Evolutionary conservation across 2,888 invertebrate species (phyloP).

Genomic region (Crocallis elinguaria): DNA sequence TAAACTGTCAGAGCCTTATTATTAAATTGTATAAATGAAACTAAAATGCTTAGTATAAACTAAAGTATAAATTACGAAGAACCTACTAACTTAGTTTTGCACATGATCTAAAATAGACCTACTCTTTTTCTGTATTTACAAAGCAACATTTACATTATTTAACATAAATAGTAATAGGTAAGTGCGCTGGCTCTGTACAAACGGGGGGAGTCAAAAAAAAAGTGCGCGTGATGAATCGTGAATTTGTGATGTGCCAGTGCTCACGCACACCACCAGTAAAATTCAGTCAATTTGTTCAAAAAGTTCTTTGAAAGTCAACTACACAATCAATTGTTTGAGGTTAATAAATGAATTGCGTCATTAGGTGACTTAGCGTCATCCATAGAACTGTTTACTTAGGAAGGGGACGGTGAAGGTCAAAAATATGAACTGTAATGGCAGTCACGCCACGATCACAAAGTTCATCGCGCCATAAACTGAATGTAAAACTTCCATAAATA

Average conservation of each 20-base stretch:
- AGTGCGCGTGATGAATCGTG: constrained; percentile 28
- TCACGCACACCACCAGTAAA: constrained; percentile 60
- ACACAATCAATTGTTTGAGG: constrained; percentile 71
- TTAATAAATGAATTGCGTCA: constrained; percentile 67
- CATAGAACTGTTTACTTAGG: constrained; percentile 42
- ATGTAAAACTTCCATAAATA: constrained; percentile 31
- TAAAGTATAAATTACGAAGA: too few species aligned
- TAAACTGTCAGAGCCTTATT: too few species aligned
- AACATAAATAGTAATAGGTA: too few species aligned
- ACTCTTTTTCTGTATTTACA: too few species aligned
- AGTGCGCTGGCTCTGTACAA: too few species aligned
- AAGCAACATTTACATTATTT: too few species aligned
- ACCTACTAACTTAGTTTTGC: too few species aligned
- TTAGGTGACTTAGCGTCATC: constrained; percentile 66
- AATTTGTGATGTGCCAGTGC: constrained; percentile 47
- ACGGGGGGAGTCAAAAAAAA: neutral
- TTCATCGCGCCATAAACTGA: constrained; percentile 19
- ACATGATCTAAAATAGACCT: too few species aligned
- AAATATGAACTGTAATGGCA: constrained; percentile 22
- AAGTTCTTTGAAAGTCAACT: constrained; percentile 70
- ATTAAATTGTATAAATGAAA: too few species aligned
- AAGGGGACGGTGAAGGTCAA: constrained; percentile 41
- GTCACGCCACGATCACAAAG: constrained; percentile 36
- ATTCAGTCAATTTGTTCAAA: constrained; percentile 75
- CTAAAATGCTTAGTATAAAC: too few species aligned